phyloP scores from a whole-genome alignment of 1,140 invertebrate genomes.

The Trichomalopsis sarcophagae region DNA sequence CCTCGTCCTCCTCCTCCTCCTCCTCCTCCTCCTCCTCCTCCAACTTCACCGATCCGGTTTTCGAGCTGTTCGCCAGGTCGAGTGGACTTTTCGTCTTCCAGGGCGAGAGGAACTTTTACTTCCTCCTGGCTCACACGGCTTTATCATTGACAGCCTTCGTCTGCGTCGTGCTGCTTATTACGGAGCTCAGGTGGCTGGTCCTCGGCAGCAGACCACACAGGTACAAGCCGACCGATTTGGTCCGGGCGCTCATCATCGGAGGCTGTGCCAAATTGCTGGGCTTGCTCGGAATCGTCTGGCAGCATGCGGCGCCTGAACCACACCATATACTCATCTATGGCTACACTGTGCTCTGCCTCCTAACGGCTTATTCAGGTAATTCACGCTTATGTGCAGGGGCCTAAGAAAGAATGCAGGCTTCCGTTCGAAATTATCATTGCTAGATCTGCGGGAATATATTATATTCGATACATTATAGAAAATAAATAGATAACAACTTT shows the following conservation, averaged over 20 bases:
- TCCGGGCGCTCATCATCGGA: conserved; percentile 66
- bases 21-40: not conserved
- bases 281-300: conserved; percentile 69
- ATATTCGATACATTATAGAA: not conserved
- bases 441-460: too few relatives aligned
- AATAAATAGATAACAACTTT: not conserved
- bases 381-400: not conserved
- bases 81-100: conserved; percentile 52
- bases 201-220: conserved; percentile 56
- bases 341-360: conserved; percentile 68
- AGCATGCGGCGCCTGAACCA: conserved; percentile 62
- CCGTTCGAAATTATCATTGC: not conserved
- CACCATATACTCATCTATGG: conserved; percentile 69
- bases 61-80: not conserved
- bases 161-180: conserved; percentile 58
- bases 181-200: conserved; percentile 66
- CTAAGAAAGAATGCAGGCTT: not conserved
- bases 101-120: conserved; percentile 67
- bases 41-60: not conserved
- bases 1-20: not conserved
- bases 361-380: conserved; percentile 72
- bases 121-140: conserved; percentile 63
- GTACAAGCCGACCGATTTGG: conserved; percentile 63
- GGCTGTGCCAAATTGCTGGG: conserved; percentile 69
- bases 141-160: conserved; percentile 65